Conservation (phyloP, 2,888 invertebrate genomes). For the Brenthis hecate region DNA sequence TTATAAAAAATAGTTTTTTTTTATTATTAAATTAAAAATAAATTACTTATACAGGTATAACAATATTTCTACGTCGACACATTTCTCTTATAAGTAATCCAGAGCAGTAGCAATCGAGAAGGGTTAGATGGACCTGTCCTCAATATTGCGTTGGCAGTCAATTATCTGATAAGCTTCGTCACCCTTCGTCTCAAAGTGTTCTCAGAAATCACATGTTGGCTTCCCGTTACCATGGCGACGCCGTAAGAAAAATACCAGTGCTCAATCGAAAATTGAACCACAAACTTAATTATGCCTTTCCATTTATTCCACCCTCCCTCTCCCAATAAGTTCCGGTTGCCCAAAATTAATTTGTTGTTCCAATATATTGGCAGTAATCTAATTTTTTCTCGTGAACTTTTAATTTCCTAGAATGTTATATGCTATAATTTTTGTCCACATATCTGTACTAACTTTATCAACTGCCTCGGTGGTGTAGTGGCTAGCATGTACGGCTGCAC, state of each 20-base stretch:
- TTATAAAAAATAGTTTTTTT: too few relatives aligned
- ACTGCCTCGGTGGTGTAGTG: too few relatives aligned
- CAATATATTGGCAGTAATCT: conserved; percentile 57
- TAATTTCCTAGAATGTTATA: conserved; percentile 40
- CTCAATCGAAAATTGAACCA: conserved; percentile 49
- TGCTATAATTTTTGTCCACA: neutral
- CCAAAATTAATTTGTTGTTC: conserved; percentile 62
- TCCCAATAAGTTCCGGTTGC: conserved; percentile 44
- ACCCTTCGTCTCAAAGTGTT: conserved; percentile 43
- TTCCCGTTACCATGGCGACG: conserved; percentile 53
- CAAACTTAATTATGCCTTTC: conserved; percentile 59
- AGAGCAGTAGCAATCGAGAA: conserved; percentile 23
- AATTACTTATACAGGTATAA: too few relatives aligned
- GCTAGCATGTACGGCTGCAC: too few relatives aligned
- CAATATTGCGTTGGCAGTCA: conserved; percentile 50
- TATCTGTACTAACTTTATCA: neutral
- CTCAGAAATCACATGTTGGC: conserved; percentile 45
- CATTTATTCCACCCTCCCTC: conserved; percentile 44
- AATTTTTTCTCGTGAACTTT: conserved; percentile 59
- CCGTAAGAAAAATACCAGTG: conserved; percentile 47
- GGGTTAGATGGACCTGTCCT: conserved; percentile 26
- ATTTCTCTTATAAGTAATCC: neutral
- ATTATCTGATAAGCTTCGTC: conserved; percentile 74
- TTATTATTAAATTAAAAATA: too few relatives aligned
- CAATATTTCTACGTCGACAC: neutral